These are phyloP conservation scores for Xestia xanthographa DNA, from an alignment of 2,888 invertebrate genomes.

Conservation along the genomic window DNA sequence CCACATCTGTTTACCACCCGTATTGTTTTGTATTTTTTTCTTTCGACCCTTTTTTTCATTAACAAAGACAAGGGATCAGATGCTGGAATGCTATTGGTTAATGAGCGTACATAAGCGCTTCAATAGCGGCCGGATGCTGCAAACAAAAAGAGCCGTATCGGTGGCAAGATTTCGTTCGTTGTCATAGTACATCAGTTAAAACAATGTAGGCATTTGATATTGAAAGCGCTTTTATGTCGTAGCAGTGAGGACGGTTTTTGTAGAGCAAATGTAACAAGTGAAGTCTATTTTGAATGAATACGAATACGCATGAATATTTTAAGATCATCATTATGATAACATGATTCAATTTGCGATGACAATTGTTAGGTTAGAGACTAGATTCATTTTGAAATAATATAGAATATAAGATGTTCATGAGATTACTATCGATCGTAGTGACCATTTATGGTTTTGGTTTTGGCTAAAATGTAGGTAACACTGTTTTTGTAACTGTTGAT, in stretches of 20 bases:
- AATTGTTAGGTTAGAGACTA: slow-evolving; percentile 10
- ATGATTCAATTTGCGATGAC: slow-evolving; percentile 46
- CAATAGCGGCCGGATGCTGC: too few relatives aligned
- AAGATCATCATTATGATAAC: slow-evolving; percentile 37
- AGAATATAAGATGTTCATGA: slow-evolving; percentile 14
- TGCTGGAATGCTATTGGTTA: too few relatives aligned
- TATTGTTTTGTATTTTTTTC: too few relatives aligned
- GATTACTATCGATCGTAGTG: background rate
- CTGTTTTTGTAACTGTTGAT: background rate
- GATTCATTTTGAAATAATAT: slow-evolving; percentile 3
- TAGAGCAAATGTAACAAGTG: background rate
- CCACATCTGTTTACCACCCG: too few relatives aligned
- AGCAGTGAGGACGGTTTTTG: background rate
- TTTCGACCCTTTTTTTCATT: too few relatives aligned
- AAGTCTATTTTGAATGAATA: slow-evolving; percentile 9
- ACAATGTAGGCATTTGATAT: background rate
- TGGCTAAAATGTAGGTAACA: background rate
- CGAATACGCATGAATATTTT: slow-evolving; percentile 16
- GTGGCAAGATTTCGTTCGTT: too few relatives aligned
- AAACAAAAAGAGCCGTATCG: too few relatives aligned
- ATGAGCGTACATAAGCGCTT: too few relatives aligned
- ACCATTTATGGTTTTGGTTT: background rate
- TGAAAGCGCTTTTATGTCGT: background rate
- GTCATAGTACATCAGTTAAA: too few relatives aligned
- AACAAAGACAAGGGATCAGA: too few relatives aligned